A percentile compares a stretch with the other conserved stretches of the same genome.
Conservation (phyloP, 2,888 invertebrate species). For the Callimorpha dominula region DNA sequence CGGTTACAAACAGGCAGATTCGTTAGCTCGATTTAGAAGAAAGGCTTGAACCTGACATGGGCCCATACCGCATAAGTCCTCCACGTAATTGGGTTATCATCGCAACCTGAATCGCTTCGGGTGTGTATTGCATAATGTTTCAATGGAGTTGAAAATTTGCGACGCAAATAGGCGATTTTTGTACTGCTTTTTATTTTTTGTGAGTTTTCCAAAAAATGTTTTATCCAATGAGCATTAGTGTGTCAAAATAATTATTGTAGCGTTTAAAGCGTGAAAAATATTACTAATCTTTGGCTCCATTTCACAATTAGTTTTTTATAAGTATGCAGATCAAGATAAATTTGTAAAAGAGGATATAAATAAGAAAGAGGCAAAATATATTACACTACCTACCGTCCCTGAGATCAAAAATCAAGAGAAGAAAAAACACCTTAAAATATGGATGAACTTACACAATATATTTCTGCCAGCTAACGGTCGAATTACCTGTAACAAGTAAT, state of each 20-base stretch:
- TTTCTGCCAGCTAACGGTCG: not conserved
- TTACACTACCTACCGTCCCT: not conserved
- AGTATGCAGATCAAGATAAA: too few species aligned
- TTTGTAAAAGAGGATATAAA: too few species aligned
- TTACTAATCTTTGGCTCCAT: too few species aligned
- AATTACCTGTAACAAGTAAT: constrained; percentile 9
- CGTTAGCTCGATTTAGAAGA: not conserved
- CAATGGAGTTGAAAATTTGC: too few species aligned
- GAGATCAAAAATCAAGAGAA: not conserved
- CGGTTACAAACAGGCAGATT: not conserved
- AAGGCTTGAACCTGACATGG: not conserved
- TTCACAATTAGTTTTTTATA: too few species aligned
- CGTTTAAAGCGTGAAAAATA: too few species aligned
- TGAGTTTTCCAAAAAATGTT: too few species aligned
- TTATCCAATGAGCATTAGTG: too few species aligned
- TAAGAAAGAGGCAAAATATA: not conserved
- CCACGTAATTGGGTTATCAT: constrained; percentile 5
- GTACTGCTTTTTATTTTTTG: too few species aligned
- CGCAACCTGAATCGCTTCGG: not conserved
- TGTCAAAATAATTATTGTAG: not conserved
- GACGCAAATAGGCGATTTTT: too few species aligned
- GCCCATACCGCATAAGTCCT: not conserved
- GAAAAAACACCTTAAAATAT: not conserved
- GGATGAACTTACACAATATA: not conserved
- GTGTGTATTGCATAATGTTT: not conserved